Evolutionary conservation across 1,140 invertebrate genomes (phyloP).

Genomic region (Dufourea novaeangliae): DNA sequence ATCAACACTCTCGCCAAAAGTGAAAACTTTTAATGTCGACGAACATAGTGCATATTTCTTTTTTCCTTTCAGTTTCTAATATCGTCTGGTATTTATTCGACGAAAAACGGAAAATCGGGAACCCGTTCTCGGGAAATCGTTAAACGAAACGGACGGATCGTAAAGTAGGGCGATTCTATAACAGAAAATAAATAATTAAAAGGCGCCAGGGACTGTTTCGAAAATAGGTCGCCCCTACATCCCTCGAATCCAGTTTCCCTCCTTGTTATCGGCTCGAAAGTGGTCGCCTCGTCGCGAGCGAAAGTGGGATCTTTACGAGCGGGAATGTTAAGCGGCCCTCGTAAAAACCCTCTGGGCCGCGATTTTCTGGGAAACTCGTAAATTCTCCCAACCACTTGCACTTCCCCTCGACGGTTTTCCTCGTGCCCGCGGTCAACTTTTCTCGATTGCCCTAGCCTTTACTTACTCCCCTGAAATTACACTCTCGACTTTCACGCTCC

Average conservation of each 20-base stretch:
- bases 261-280: conserved; percentile 43
- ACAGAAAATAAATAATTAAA: conserved; percentile 23
- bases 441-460: background rate
- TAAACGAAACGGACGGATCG: no score
- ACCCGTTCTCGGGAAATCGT: background rate
- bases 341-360: conserved; percentile 61
- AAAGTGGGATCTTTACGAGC: conserved; percentile 64
- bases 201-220: conserved; percentile 7
- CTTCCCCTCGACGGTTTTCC: background rate
- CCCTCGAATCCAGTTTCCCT: conserved; percentile 29
- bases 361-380: conserved; percentile 71
- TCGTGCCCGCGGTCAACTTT: background rate
- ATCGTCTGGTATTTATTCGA: no score
- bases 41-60: no score
- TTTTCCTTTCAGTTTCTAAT: no score
- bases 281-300: conserved; percentile 4
- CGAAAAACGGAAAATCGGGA: no score
- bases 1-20: no score
- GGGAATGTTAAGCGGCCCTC: conserved; percentile 62
- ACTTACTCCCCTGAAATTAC: background rate
- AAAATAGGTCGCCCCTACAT: background rate
- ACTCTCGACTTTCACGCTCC: background rate
- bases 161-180: conserved; percentile 1
- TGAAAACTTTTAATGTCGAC: no score
- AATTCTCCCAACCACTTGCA: conserved; percentile 60